A percentile compares a stretch with the other conserved stretches of the same genome.
Conservation (phyloP, 2,888 invertebrate species). For the Leptopilina drosophilae region DNA sequence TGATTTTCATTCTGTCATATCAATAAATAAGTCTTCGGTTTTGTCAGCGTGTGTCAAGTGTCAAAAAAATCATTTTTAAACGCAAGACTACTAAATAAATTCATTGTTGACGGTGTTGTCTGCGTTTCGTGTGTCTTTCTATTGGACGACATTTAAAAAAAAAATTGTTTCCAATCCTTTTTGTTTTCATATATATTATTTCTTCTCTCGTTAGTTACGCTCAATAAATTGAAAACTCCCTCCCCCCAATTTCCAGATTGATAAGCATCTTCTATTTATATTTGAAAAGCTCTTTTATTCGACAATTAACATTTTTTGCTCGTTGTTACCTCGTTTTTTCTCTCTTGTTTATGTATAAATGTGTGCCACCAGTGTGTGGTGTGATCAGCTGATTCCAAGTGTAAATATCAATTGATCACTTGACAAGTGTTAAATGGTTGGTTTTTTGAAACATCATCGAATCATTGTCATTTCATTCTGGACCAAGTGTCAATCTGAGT, state of each 20-base stretch:
- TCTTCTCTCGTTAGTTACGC: background rate
- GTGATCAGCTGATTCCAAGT: constrained; percentile 9
- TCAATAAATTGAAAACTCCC: constrained; percentile 1
- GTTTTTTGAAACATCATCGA: background rate
- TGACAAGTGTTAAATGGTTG: background rate
- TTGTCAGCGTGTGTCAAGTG: constrained; percentile 55
- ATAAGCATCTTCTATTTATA: background rate
- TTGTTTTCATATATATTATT: no score
- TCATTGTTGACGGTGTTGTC: constrained; percentile 36
- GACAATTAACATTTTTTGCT: background rate
- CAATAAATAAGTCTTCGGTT: constrained; percentile 55
- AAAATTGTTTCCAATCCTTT: background rate
- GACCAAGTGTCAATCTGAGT: background rate
- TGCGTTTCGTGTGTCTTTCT: constrained; percentile 42
- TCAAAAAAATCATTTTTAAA: constrained; percentile 48
- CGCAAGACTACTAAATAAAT: constrained; percentile 46
- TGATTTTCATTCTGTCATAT: constrained; percentile 62
- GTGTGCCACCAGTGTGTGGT: no score
- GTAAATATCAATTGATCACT: background rate
- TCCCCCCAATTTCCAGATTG: no score
- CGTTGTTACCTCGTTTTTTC: background rate
- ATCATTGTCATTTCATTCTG: background rate
- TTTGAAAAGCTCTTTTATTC: background rate
- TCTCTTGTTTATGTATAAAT: no score
- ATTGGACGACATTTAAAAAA: background rate